Conservation (phyloP, 2,113 vertebrate species). For the Sylvilagus bachmani region DNA sequence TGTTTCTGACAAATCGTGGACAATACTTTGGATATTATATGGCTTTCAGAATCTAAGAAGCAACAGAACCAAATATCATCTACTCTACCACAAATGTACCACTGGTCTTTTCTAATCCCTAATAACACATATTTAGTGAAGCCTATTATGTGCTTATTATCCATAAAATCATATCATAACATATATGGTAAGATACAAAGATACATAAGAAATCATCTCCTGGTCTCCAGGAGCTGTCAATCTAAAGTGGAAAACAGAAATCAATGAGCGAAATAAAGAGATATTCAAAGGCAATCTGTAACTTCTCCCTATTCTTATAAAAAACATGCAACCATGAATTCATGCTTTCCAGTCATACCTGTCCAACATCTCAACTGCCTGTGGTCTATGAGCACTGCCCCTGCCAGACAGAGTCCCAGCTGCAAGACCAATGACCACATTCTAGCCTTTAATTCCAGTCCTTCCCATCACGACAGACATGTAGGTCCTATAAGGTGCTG, state of each 20-base stretch:
- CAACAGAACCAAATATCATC: not conserved
- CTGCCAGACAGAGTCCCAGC: not conserved
- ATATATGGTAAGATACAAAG: not conserved
- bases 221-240: not conserved
- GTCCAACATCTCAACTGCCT: not conserved
- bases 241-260: not conserved
- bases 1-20: slow-evolving; percentile 33
- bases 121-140: not conserved
- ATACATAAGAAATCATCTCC: not conserved
- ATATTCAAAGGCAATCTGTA: not conserved
- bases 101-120: not conserved
- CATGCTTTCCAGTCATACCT: not conserved
- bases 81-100: not conserved
- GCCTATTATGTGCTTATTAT: not conserved
- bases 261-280: not conserved
- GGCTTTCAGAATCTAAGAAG: slow-evolving; percentile 4
- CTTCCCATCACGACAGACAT: not conserved
- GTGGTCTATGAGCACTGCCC: not conserved
- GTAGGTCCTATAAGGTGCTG: not conserved
- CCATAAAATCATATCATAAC: not conserved
- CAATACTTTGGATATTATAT: not conserved
- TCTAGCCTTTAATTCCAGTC: not conserved
- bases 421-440: not conserved
- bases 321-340: not conserved
- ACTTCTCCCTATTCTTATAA: not conserved